Evolutionary conservation across 1,140 invertebrate species (phyloP).

Genomic region (Anadara kagoshimensis): DNA sequence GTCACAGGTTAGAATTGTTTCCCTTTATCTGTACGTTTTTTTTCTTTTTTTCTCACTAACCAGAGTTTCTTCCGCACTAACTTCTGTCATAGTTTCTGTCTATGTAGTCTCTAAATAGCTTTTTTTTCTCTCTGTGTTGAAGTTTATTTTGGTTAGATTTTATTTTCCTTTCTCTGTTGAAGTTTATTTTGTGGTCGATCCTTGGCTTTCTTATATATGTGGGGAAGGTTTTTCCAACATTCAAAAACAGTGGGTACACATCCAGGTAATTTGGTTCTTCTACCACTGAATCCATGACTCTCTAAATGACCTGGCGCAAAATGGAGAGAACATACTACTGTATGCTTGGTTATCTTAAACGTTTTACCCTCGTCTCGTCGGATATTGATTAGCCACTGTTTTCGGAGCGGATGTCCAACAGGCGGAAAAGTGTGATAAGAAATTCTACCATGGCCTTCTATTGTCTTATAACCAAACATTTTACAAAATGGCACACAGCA

Average conservation of each 20-base stretch:
- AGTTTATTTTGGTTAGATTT: too few species aligned
- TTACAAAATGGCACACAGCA: too few species aligned
- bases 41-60: too few species aligned
- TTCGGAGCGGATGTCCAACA: background rate
- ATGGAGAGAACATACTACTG: constrained; percentile 13
- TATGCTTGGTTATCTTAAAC: background rate
- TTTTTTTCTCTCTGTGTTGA: too few species aligned
- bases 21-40: too few species aligned
- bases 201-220: constrained; percentile 8
- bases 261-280: constrained; percentile 5
- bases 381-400: constrained; percentile 1
- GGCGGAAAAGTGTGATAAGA: constrained; percentile 9
- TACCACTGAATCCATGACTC: constrained; percentile 3
- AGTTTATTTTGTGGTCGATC: background rate
- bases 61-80: too few species aligned
- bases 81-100: too few species aligned
- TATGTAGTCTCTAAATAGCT: too few species aligned
- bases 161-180: too few species aligned
- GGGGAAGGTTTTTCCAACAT: constrained; percentile 7
- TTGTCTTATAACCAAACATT: too few species aligned
- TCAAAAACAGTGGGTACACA: constrained; percentile 13
- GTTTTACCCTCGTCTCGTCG: background rate
- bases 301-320: constrained; percentile 12
- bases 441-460: background rate
- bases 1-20: too few species aligned